A percentile compares a stretch with the other conserved stretches of the same genome.
These are phyloP conservation scores for Vesta saturnalis DNA, from an alignment of 2,888 invertebrate species.

Conservation along the genomic window DNA sequence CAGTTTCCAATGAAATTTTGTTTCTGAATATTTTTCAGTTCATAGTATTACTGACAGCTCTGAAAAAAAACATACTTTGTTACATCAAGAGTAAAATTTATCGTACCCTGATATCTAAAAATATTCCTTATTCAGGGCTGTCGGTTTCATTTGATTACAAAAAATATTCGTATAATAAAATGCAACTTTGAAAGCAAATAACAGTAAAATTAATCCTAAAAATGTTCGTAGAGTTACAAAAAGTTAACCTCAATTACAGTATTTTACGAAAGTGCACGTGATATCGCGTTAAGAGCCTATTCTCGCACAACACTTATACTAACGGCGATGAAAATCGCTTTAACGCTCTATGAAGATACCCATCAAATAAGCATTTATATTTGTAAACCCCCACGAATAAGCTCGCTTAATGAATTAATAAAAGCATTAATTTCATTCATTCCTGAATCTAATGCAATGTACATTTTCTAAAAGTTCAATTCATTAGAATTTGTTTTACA, in stretches of 20 bases:
- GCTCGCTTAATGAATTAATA: background rate
- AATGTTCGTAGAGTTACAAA: background rate
- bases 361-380: background rate
- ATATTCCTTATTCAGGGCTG: too few species aligned
- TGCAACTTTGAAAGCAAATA: too few species aligned
- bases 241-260: background rate
- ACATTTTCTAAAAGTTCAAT: too few species aligned
- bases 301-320: background rate
- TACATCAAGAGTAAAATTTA: background rate
- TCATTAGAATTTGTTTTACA: background rate
- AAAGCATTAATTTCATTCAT: background rate
- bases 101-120: background rate
- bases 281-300: background rate
- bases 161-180: too few species aligned
- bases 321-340: background rate
- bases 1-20: conserved; percentile 5
- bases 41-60: background rate
- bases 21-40: background rate
- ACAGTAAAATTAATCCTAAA: background rate
- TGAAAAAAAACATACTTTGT: background rate
- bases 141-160: too few species aligned
- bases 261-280: background rate
- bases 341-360: background rate
- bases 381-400: background rate
- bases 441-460: background rate